Evolutionary conservation across 2,888 invertebrate genomes (phyloP).

Genomic region (Catotricha subobsoleta): DNA sequence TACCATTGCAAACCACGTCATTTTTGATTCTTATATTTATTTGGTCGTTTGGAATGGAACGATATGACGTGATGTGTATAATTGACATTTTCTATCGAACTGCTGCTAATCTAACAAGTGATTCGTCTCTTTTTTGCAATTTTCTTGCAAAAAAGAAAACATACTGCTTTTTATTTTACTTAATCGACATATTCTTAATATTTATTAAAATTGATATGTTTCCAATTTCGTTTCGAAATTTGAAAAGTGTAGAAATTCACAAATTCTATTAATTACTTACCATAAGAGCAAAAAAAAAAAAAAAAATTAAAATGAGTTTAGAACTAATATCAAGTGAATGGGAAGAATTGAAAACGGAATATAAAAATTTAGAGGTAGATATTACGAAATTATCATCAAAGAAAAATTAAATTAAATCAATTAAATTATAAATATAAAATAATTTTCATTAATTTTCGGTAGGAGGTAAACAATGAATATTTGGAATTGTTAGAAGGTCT

Average conservation of each 20-base stretch:
- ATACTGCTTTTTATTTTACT: too few relatives aligned
- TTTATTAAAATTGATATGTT: neutral
- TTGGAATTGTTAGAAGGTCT: slow-evolving; percentile 70
- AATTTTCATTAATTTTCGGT: slow-evolving; percentile 8
- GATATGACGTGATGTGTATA: too few relatives aligned
- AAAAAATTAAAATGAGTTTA: slow-evolving; percentile 14
- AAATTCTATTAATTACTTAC: too few relatives aligned
- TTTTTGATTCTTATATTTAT: too few relatives aligned
- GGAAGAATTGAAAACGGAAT: slow-evolving; percentile 61
- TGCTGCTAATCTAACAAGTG: too few relatives aligned
- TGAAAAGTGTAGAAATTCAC: neutral
- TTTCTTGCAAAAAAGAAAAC: too few relatives aligned
- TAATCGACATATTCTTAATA: too few relatives aligned
- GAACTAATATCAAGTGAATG: slow-evolving; percentile 43
- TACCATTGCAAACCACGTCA: too few relatives aligned
- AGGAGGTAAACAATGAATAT: slow-evolving; percentile 70
- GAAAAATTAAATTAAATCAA: neutral
- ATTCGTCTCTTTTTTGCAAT: too few relatives aligned
- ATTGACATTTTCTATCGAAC: too few relatives aligned
- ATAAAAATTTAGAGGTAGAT: slow-evolving; percentile 61
- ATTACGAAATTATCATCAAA: neutral
- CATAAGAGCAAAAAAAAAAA: neutral
- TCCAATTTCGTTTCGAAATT: neutral
- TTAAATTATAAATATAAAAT: neutral
- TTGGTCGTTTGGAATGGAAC: too few relatives aligned